These are phyloP conservation scores for Melinaea marsaeus DNA, from an alignment of 2,888 invertebrate species.

Conservation along the genomic window DNA sequence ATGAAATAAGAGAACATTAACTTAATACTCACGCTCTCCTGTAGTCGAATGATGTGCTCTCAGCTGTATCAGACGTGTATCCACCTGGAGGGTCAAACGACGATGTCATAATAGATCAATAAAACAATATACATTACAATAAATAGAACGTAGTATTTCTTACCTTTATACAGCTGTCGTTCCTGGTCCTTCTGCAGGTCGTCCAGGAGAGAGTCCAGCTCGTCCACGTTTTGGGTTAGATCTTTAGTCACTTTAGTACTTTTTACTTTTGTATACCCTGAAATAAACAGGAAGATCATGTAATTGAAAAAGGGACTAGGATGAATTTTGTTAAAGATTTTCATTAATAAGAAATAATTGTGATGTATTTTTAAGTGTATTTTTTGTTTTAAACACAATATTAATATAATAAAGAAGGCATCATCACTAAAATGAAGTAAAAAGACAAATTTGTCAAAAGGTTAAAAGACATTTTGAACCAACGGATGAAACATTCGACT, in stretches of 20 bases:
- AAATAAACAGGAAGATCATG: constrained; percentile 12
- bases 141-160: constrained; percentile 26
- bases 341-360: too few species aligned
- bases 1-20: too few species aligned
- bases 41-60: constrained; percentile 71
- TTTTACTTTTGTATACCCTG: constrained; percentile 67
- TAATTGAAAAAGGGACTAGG: too few species aligned
- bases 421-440: too few species aligned
- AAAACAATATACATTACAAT: background rate
- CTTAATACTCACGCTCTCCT: constrained; percentile 55
- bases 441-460: too few species aligned
- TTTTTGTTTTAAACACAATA: too few species aligned
- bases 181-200: constrained; percentile 81
- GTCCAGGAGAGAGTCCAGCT: constrained; percentile 85
- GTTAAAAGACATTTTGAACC: too few species aligned
- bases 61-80: constrained; percentile 71
- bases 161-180: constrained; percentile 70
- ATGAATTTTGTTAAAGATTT: too few species aligned
- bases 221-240: constrained; percentile 82
- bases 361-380: too few species aligned
- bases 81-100: constrained; percentile 52
- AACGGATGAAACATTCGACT: too few species aligned
- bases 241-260: constrained; percentile 66
- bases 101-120: background rate
- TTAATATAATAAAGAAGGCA: too few species aligned